Evolutionary conservation across 2,888 invertebrate species (phyloP), one percentile per base, ranked within the genome.

Genomic region (Sphaeridia pumilis): DNA sequence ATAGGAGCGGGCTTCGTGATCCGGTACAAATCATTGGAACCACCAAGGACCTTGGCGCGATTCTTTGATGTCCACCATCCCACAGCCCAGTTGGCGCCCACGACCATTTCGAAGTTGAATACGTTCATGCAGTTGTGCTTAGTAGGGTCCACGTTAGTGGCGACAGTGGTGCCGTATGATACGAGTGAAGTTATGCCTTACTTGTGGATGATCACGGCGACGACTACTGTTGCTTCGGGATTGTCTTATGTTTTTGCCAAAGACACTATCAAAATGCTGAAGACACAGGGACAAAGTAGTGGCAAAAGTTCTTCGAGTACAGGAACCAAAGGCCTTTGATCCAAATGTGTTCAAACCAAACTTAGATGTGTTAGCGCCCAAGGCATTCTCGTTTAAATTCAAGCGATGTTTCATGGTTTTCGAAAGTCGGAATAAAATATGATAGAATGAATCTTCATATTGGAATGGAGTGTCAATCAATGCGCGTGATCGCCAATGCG

Each of bases 61-160:
- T 92, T 89, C 70, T 93, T 93, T 70, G 89, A 94, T 73, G 83
- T 84, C n/a, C 85, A 87, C 4, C 82, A 86, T 70, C 87, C 87
- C 2, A 90, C 92, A n/a, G 92, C 86, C 27, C 86, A 89, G 71
- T 74, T 97, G 46, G 84, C 86, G 20, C 97, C 97, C 4, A 93
- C 94, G 10, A 78, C 84, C 51, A 82, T 90, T 43, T 95, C 94
- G 71, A 97, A 97, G 79, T 79, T 93, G 2, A 97, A 97, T 71
- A 97, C 95, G 5, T 84, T 81, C 4, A 75, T 97, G 26, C 95
- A 97, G 71, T 74, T 97, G 44, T 71, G 81, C 41, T 75, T 94
- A 58, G 86, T 93, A 50, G 89, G 88, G 35, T 78, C 84, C 1
- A 87, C 92, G 14, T 73, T 97, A 42, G 88, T 88, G 12, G 89